Conservation (phyloP, 2,888 invertebrate species). For the Lasioglossum marginatum region DNA sequence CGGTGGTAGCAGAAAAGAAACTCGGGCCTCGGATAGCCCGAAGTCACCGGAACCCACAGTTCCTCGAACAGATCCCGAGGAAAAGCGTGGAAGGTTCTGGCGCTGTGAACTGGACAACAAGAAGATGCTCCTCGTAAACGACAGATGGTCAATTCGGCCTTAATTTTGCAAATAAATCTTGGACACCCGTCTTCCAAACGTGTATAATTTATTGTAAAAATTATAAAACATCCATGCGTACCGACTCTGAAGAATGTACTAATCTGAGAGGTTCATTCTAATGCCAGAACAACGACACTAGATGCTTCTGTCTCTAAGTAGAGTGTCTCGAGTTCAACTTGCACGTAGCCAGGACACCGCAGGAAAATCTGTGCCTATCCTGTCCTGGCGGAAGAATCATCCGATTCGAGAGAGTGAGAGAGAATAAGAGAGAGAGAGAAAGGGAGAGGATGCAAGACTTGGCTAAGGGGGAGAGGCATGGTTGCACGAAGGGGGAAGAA, state of each 20-base stretch:
- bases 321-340: not conserved
- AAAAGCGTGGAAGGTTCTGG: not conserved
- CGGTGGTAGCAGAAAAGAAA: constrained; percentile 35
- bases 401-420: not conserved
- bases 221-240: too few species aligned
- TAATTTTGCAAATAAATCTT: too few species aligned
- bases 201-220: too few species aligned
- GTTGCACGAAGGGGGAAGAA: constrained; percentile 63
- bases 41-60: constrained; percentile 29
- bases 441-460: not conserved
- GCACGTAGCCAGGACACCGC: not conserved
- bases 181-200: too few species aligned
- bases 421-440: not conserved
- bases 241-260: too few species aligned
- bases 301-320: not conserved
- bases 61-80: not conserved
- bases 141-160: too few species aligned
- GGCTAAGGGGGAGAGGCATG: constrained; percentile 22
- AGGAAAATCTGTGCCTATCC: not conserved
- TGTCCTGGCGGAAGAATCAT: not conserved
- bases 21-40: constrained; percentile 29
- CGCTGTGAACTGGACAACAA: constrained; percentile 20
- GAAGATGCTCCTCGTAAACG: not conserved
- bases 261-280: not conserved
- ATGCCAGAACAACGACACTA: not conserved